These are phyloP conservation scores for Choloepus didactylus DNA, from an alignment of 2,797 vertebrate genomes.

Conservation along the genomic window DNA sequence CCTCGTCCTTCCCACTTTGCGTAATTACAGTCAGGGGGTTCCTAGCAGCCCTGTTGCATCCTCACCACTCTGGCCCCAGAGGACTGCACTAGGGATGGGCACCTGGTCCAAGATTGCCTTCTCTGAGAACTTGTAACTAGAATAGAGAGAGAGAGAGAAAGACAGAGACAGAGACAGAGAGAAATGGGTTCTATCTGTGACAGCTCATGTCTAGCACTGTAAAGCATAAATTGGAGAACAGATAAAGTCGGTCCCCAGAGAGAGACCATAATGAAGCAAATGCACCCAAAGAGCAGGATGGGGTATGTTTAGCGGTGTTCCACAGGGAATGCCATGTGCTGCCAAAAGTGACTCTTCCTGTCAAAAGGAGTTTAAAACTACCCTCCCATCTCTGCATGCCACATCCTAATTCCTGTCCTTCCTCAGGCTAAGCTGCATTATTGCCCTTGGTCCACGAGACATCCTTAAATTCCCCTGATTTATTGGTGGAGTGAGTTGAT, in stretches of 20 bases:
- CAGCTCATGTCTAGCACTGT: no score
- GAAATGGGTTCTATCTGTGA: not conserved
- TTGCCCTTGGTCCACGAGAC: not conserved
- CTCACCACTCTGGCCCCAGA: not conserved
- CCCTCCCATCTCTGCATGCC: no score
- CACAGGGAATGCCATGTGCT: no score
- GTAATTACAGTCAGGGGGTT: not conserved
- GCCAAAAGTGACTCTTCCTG: no score
- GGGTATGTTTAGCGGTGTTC: no score
- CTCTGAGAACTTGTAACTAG: not conserved
- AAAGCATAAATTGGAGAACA: not conserved
- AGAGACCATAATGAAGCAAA: not conserved
- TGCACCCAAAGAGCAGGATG: not conserved
- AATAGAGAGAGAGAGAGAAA: not conserved
- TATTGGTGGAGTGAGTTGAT: not conserved
- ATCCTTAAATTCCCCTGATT: not conserved
- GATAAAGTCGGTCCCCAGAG: not conserved
- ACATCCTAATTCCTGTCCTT: not conserved
- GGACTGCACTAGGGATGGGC: not conserved
- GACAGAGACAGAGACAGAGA: no score
- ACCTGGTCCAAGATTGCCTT: not conserved
- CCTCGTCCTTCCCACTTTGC: no score
- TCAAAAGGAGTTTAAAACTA: no score
- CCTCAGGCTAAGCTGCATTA: not conserved
- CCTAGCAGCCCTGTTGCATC: not conserved